Evolutionary conservation across 37 sponge, comb jelly and placozoan species (phyloP).

Genomic region (Haliclona indistincta): DNA sequence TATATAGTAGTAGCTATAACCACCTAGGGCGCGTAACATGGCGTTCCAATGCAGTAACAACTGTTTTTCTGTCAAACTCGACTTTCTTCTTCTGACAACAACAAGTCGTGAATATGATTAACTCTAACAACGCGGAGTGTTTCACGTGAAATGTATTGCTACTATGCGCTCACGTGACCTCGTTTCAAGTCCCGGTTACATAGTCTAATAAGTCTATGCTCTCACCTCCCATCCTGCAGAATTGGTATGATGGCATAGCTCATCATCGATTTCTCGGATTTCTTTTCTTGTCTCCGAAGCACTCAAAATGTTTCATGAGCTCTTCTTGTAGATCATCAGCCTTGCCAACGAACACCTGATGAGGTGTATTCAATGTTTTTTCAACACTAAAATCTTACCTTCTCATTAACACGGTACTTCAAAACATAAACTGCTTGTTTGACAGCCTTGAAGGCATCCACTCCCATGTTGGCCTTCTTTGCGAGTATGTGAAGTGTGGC

Average conservation of each 20-base stretch:
- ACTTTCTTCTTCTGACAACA: no score
- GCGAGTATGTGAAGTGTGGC: constrained; percentile 62
- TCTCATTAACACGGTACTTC: constrained; percentile 50
- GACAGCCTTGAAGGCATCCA: constrained; percentile 28
- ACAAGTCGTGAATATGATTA: no score
- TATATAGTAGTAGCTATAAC: no score
- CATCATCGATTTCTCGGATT: constrained; percentile 75
- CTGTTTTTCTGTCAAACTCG: no score
- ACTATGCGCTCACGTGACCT: no score
- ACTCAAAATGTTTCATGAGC: constrained; percentile 63
- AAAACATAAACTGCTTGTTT: constrained; percentile 54
- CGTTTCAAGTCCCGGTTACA: no score
- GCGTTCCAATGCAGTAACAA: no score
- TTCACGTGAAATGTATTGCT: no score
- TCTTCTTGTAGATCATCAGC: constrained; percentile 62
- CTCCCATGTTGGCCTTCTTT: constrained; percentile 39
- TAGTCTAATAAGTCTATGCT: no score
- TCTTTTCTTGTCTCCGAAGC: constrained; percentile 54
- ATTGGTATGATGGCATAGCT: constrained; percentile 77
- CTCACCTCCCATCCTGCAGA: constrained; percentile 46
- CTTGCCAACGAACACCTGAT: constrained; percentile 55
- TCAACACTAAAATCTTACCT: constrained; percentile 37
- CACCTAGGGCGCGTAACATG: no score
- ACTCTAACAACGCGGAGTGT: no score
- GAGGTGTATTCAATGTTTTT: no score